Base-by-base conservation (phyloP, 1,140 invertebrate species). In the Asobara japonica region DNA sequence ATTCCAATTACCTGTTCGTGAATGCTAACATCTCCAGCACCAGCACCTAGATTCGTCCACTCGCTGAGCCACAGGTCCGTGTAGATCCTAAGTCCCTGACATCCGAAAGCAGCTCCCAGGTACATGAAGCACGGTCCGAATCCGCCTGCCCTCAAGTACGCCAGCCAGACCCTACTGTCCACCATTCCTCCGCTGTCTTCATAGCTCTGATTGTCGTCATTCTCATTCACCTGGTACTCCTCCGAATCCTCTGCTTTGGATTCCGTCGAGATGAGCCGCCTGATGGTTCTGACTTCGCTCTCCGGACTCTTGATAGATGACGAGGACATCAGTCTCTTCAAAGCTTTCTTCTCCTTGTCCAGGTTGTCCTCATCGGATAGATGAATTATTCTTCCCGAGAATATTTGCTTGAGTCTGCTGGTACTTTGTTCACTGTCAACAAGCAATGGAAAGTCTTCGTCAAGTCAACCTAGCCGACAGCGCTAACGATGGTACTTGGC, bases 141-240 rank as follows among this genome's bases (percentile, higher is more conserved):
- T 0, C 91, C 91, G 77, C 92, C 93, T 16, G 92, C 89, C 64
- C 85, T 88, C 69, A 92, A 81, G 77, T 94, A 94, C 30, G 89
- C 83, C 51, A 90, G 74, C 84, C 93, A 94, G 60, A 93, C 89
- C 74, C 85, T 84, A 70, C 83, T 79, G 18, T 89, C 89, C 72
- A 82, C 79, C 25, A 77, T 48, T 31, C 74, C 77, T 11, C 72
- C 66, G 27, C 78, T 75, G 18, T 82, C 71, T 1, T 38, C 25
- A 16, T 30, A 13, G 48, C 56, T 22, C 10, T 30, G 30, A 45
- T 11, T 60, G 11, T 69, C 51, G 2, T 45, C 67, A 20, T 67
- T 60, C 62, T 72, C 69, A 22, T 73, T 82, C 16, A 84, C 85
- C 48, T 88, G 86, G 22, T 88, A 84, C 27, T 90, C 88, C 22